phyloP scores from a whole-genome alignment of 2,797 vertebrate species.

The Chaetodon trifasciatus region DNA sequence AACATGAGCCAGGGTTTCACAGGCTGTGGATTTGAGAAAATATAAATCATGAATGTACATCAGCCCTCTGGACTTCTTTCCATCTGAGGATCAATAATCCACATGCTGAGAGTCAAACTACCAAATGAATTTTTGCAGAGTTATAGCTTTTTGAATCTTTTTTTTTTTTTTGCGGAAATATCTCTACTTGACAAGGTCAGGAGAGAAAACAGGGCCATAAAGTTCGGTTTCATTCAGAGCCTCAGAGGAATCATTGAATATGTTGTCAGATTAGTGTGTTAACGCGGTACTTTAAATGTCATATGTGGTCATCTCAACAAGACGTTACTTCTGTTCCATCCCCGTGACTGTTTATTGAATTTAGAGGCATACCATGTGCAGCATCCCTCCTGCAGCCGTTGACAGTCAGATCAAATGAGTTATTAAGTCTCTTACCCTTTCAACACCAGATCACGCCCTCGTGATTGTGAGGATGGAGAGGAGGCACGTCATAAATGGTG shows the following conservation, averaged over 20 bases:
- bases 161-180: background rate
- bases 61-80: background rate
- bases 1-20: background rate
- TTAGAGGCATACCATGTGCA: constrained; percentile 58
- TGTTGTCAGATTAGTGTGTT: background rate
- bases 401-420: constrained; percentile 83
- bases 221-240: background rate
- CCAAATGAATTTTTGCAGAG: background rate
- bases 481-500: constrained; percentile 49
- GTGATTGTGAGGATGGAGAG: constrained; percentile 62
- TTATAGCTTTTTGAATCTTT: background rate
- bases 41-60: background rate
- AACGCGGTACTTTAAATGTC: background rate
- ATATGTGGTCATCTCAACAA: background rate
- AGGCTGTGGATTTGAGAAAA: constrained; percentile 5
- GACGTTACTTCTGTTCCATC: background rate
- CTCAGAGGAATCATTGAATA: background rate
- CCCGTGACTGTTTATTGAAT: constrained; percentile 53
- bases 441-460: constrained; percentile 81
- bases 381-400: constrained; percentile 62
- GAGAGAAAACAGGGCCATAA: constrained; percentile 4
- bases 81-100: constrained; percentile 13
- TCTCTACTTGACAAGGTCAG: background rate
- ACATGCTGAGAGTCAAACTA: constrained; percentile 6
- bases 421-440: constrained; percentile 85